Evolutionary conservation across 2,888 invertebrate species (phyloP), one percentile per base, ranked within the genome.

Genomic region (Orthosia incerta): DNA sequence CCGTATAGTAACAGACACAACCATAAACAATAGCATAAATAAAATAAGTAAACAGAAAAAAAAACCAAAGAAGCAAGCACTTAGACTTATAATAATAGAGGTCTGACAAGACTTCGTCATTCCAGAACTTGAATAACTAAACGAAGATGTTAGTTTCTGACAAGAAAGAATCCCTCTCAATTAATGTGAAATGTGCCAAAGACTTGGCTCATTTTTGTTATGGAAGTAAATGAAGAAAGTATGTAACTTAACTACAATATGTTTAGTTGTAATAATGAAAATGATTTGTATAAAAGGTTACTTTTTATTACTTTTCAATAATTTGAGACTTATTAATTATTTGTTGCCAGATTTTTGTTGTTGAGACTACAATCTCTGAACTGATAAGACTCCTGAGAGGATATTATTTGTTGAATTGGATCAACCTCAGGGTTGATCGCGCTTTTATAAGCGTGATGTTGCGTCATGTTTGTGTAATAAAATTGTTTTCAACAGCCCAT

Each of bases 91-190:
- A 56, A 53, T 56, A 55, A 57, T 5, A 26, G 12, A 31, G 31
- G 50, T 55, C 20, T 26, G 48, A 76, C 51, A 65, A 60, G 48
- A 66, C 11, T 50, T 31, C 20, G 39, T 55, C 59, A 55, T 53
- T 48, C 13, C 12, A 46, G 18, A 67, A 77, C 78, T 75, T 77
- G 53, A 48, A 75, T 68, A 77, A 78, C 16, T 46, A 50, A 75
- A 60, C 45, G 18, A 56, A 61, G 53, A 77, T 45, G 26, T 13
- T 55, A 77, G 74, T 67, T 60, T 61, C 23, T 61, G 39, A 77
- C 74, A 45, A 45, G 50, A 74, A 68, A 60, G 23, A 68, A 68
- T 77, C 18, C 20, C 26, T 67, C 26, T 5, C 55, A 61, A 77
- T 75, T 56, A 61, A n/a, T 39, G 11, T 50, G 20, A 61, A 61